Conservation (phyloP, 2,888 invertebrate species). For the Embidobia sp. region DNA sequence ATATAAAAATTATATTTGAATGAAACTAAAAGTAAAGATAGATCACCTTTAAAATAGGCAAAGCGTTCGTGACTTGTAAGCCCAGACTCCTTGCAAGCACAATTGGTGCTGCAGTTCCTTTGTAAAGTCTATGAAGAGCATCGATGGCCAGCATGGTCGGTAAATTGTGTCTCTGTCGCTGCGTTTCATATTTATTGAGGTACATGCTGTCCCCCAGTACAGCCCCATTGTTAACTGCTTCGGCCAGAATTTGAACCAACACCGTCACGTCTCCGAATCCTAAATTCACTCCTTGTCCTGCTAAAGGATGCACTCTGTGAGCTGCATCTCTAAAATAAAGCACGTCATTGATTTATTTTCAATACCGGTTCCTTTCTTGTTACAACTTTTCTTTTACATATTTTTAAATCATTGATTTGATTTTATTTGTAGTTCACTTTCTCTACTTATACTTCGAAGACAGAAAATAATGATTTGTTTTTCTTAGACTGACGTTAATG, state of each 20-base stretch:
- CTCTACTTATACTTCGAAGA: no score
- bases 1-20: no score
- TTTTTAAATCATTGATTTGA: no score
- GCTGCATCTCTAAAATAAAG: conserved; percentile 91
- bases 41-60: conserved; percentile 89
- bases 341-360: no score
- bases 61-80: conserved; percentile 89
- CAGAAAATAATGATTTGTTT: no score
- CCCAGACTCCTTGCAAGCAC: conserved; percentile 92
- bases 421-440: no score
- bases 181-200: conserved; percentile 91
- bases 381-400: no score
- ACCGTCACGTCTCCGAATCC: conserved; percentile 96
- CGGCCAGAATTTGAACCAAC: conserved; percentile 87
- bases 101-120: conserved; percentile 87
- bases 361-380: no score
- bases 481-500: no score
- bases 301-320: conserved; percentile 96
- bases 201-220: conserved; percentile 87
- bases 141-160: conserved; percentile 95
- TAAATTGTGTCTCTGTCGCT: conserved; percentile 92
- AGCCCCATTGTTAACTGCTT: conserved; percentile 88
- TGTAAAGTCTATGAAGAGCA: conserved; percentile 92
- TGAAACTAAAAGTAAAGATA: no score
- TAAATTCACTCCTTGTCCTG: conserved; percentile 98